Percentiles rank a stretch among this genome's conserved stretches.
phyloP scores from a whole-genome alignment of 1,140 invertebrate species.

The Calephelis virginiensis region DNA sequence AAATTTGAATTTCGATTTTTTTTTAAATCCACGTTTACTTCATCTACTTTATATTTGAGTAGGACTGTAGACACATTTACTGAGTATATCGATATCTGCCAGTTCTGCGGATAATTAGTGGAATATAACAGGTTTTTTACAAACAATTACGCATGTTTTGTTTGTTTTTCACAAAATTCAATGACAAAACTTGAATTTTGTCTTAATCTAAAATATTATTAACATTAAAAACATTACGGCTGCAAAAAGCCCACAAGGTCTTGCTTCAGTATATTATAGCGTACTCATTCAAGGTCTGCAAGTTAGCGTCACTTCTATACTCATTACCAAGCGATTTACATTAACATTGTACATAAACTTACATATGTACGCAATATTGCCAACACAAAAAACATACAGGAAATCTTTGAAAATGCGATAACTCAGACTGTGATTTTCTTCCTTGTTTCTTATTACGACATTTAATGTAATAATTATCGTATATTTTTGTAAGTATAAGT shows the following conservation, averaged over 20 bases:
- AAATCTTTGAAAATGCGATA: slow-evolving; percentile 13
- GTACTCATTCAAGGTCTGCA: slow-evolving; percentile 67
- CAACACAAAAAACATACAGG: slow-evolving; percentile 13
- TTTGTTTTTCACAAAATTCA: too few relatives aligned
- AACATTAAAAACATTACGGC: slow-evolving; percentile 30
- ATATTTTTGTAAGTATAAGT: too few relatives aligned
- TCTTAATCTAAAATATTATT: neutral
- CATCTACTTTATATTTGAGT: too few relatives aligned
- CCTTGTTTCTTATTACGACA: neutral
- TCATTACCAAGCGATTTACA: slow-evolving; percentile 53
- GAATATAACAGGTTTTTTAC: too few relatives aligned
- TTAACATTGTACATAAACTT: slow-evolving; percentile 28
- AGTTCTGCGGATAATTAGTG: too few relatives aligned
- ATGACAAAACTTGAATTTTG: neutral
- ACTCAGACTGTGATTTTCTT: neutral
- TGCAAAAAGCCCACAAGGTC: slow-evolving; percentile 62
- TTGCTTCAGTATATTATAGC: slow-evolving; percentile 63
- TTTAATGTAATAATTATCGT: too few relatives aligned
- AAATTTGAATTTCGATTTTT: too few relatives aligned
- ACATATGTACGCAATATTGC: neutral
- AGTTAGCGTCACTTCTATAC: slow-evolving; percentile 65
- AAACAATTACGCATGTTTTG: neutral
- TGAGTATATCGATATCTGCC: too few relatives aligned
- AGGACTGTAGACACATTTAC: too few relatives aligned
- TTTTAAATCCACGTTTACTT: too few relatives aligned